Base-by-base conservation (phyloP, 2,113 vertebrate genomes). In the Callopanchax toddi region DNA sequence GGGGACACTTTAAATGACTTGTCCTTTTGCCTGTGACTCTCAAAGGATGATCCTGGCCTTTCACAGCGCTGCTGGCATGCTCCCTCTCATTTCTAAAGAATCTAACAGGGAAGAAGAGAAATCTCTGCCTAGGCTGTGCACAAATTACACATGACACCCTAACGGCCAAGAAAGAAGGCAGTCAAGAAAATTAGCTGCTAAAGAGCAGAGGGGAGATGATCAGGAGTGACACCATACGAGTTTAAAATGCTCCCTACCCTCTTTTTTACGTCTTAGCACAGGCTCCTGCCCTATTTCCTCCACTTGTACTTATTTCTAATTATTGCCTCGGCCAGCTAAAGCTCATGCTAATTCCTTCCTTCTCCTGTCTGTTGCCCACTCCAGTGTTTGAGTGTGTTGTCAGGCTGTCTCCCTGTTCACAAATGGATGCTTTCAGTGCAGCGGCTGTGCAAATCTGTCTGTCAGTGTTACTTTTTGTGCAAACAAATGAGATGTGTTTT, bases 61-160 rank as follows among this genome's bases (percentile, higher is more conserved):
- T 79, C 1, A 44, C 73, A 22, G n/a, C 55, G 13, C 34, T 5
- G 26, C 54, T 58, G 22, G 26, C 69, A 43, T 4, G 29, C 83
- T 57, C 17, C 6, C 60, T 76, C 50, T 6, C 9, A 60, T 84
- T 84, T 60, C 44, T 57, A 78, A 36, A 51, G 61, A 52, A 68
- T 53, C 71, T 56, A 76, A 73, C 49, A 45, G 79, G 60, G 59
- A 76, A 49, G 42, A 66, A 49, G 58, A 51, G 32, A 52, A 74
- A 60, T 74, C 81, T 43, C 39, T 37, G 80, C 83, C 82, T 46
- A 56, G 76, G 79, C 83, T 74, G 40, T 43, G 52, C 67, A 68
- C 70, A 80, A 86, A 87, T 88, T 81, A 82, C 82, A 82, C 82
- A 75, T 79, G 81, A 79, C 85, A 76, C 36, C 22, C 74, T 79